Conservation (phyloP, 2,797 vertebrate genomes). For the Labroides dimidiatus region DNA sequence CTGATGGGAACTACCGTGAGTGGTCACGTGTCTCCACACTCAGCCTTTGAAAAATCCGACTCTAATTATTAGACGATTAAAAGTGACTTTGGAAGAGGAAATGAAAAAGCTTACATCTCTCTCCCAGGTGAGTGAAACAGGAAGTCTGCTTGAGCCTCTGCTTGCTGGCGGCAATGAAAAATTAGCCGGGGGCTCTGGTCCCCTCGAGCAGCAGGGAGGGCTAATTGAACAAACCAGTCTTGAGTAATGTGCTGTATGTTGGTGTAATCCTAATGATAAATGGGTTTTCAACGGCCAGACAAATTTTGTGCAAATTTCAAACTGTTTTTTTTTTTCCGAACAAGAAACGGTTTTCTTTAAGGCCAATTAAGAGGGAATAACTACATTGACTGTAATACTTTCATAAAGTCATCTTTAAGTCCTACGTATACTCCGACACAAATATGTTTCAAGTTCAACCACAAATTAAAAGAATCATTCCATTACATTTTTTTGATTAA, state of each 20-base stretch:
- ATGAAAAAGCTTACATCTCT: conserved; percentile 66
- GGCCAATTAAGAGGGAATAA: conserved; percentile 44
- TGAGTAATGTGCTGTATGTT: conserved; percentile 76
- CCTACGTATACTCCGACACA: conserved; percentile 10
- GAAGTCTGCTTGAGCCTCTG: conserved; percentile 69
- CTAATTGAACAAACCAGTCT: conserved; percentile 79
- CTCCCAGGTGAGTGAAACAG: conserved; percentile 74
- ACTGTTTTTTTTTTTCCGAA: conserved; percentile 54
- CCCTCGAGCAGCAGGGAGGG: conserved; percentile 66
- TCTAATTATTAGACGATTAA: conserved; percentile 80
- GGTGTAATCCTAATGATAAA: conserved; percentile 80
- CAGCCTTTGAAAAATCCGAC: conserved; percentile 54
- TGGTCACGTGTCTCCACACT: conserved; percentile 30
- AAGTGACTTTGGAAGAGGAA: conserved; percentile 77
- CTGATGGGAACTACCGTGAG: conserved; percentile 28
- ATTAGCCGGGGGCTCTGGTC: conserved; percentile 69
- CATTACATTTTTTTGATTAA: too few relatives aligned
- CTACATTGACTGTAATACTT: conserved; percentile 7
- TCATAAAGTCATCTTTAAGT: conserved; percentile 29
- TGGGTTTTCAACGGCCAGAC: conserved; percentile 78
- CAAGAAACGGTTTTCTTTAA: conserved; percentile 10
- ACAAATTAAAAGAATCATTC: too few relatives aligned
- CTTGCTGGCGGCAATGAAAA: conserved; percentile 75
- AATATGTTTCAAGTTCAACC: background rate
- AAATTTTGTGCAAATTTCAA: conserved; percentile 70